phyloP scores from a whole-genome alignment of 2,888 invertebrate genomes.

The Epinotia brunnichana region DNA sequence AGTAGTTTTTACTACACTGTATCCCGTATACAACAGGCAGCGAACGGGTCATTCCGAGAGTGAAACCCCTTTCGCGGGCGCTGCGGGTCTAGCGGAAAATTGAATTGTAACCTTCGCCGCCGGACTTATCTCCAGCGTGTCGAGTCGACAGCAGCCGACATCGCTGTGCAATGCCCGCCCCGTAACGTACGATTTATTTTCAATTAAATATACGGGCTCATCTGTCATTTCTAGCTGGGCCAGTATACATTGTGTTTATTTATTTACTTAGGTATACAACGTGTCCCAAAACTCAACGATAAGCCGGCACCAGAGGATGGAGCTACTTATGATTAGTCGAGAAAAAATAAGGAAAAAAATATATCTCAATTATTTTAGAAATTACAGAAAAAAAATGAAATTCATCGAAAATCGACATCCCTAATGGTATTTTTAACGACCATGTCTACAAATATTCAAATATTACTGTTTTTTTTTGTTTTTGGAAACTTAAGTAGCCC shows the following conservation, averaged over 20 bases:
- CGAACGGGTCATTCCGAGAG: constrained; percentile 42
- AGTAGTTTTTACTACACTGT: constrained; percentile 27
- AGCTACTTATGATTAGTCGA: too few species aligned
- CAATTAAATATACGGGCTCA: background rate
- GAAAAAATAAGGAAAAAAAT: too few species aligned
- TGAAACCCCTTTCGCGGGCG: constrained; percentile 50
- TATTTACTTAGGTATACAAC: background rate
- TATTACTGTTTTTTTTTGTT: too few species aligned
- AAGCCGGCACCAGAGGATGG: too few species aligned
- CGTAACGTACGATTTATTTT: constrained; percentile 7
- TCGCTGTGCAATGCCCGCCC: constrained; percentile 56
- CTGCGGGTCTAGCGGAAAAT: constrained; percentile 62
- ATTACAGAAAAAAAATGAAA: too few species aligned
- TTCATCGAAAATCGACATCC: too few species aligned
- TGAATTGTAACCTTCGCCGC: constrained; percentile 67
- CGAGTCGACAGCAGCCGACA: constrained; percentile 48
- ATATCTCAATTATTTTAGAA: too few species aligned
- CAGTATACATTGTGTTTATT: background rate
- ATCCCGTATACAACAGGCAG: constrained; percentile 28
- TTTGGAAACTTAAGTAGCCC: too few species aligned
- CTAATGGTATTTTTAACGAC: too few species aligned
- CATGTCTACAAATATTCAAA: too few species aligned
- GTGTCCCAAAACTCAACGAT: too few species aligned
- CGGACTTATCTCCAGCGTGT: constrained; percentile 57
- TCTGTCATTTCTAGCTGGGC: background rate